A percentile compares a stretch with the other conserved stretches of the same genome.
These are phyloP conservation scores for Tipula vernalis DNA, from an alignment of 2,888 invertebrate species.

Conservation along the genomic window DNA sequence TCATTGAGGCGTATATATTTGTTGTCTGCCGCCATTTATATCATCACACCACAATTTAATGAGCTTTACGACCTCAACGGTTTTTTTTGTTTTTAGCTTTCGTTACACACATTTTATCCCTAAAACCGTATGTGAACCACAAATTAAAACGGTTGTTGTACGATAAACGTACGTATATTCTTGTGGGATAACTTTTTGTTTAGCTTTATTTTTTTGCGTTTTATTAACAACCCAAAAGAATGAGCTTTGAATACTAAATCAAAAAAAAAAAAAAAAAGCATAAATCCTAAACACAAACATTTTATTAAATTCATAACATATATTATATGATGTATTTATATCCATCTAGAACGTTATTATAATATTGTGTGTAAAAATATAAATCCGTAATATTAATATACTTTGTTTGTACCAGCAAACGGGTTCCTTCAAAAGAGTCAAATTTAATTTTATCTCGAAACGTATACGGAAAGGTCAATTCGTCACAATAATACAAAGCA, in stretches of 20 bases:
- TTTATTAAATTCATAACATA: not conserved
- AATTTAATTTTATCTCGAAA: no score
- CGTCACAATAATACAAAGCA: no score
- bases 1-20: not conserved
- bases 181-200: not conserved
- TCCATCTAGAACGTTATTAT: not conserved
- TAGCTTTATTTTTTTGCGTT: not conserved
- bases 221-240: not conserved
- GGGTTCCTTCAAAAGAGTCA: not conserved
- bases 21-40: not conserved
- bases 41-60: not conserved
- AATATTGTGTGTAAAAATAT: not conserved
- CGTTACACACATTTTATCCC: not conserved
- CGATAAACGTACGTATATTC: not conserved
- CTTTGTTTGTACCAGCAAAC: not conserved
- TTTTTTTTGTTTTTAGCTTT: not conserved
- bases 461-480: no score
- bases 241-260: not conserved
- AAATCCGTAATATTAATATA: not conserved
- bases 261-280: not conserved
- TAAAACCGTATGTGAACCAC: not conserved
- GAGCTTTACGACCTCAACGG: not conserved
- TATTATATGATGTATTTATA: not conserved
- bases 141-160: not conserved
- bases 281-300: not conserved